These are phyloP conservation scores for Anthopleura xanthogrammica DNA, from an alignment of 92 coral and sea anemone species.

Conservation along the genomic window DNA sequence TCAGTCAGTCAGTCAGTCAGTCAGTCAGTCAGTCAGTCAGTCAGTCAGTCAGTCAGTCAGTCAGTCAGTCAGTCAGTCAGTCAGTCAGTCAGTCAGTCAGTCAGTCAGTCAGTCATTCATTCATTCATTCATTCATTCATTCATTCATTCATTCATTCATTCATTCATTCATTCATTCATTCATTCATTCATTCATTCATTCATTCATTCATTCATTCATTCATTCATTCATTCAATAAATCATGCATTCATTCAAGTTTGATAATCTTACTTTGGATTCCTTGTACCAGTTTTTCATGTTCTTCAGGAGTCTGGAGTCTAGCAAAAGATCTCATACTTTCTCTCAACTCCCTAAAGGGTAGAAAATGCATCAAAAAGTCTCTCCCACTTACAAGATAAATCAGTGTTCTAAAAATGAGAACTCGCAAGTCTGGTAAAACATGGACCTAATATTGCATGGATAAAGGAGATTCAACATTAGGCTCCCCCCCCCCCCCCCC, in stretches of 20 bases:
- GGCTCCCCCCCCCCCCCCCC: too few species aligned
- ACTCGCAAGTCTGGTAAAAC: too few species aligned
- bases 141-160: too few species aligned
- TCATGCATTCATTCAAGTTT: background rate
- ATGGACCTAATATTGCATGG: too few species aligned
- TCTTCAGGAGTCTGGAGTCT: slow-evolving; percentile 86
- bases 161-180: background rate
- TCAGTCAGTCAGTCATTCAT: too few species aligned
- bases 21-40: background rate
- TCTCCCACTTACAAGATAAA: background rate
- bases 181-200: background rate
- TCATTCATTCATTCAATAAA: background rate
- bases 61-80: too few species aligned
- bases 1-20: background rate
- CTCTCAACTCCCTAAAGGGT: slow-evolving; percentile 72
- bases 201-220: background rate
- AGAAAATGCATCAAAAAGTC: background rate
- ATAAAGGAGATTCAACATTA: too few species aligned
- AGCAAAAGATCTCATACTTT: slow-evolving; percentile 75
- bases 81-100: background rate
- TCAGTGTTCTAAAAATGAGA: too few species aligned
- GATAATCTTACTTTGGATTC: slow-evolving; percentile 59
- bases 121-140: too few species aligned
- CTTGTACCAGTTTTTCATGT: slow-evolving; percentile 92
- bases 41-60: too few species aligned